Conservation (phyloP, 2,113 vertebrate species). For the Grallaria varia region DNA sequence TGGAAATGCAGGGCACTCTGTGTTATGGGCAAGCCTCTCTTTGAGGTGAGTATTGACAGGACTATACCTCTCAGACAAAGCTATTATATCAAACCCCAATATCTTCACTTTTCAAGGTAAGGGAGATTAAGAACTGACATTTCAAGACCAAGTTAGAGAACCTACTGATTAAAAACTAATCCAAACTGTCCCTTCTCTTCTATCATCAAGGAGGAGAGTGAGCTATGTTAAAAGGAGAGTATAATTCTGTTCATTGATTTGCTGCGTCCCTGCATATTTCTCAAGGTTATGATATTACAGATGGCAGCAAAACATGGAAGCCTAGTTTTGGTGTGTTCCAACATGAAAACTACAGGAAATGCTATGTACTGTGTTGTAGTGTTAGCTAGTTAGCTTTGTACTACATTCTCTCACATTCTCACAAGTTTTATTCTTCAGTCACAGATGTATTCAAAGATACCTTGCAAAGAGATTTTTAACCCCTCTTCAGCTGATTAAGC, state of each 20-base stretch:
- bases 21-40: not conserved
- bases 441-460: not conserved
- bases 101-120: conserved; percentile 37
- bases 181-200: not conserved
- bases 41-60: not conserved
- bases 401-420: too few species aligned
- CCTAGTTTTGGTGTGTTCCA: not conserved
- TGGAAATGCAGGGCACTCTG: not conserved
- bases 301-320: not conserved
- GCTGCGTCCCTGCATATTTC: conserved; percentile 9
- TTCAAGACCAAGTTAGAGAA: conserved; percentile 49
- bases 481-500: not conserved
- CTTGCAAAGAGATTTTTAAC: not conserved
- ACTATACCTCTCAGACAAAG: not conserved
- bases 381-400: not conserved
- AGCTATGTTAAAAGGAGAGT: not conserved
- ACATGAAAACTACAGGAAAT: not conserved
- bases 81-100: conserved; percentile 14
- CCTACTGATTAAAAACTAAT: conserved; percentile 47
- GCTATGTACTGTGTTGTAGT: not conserved
- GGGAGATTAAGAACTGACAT: conserved; percentile 43
- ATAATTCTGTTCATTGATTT: conserved; percentile 38
- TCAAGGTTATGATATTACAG: conserved; percentile 11
- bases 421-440: not conserved
- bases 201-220: not conserved